A percentile compares a stretch with the other conserved stretches of the same genome.
These are phyloP conservation scores for Platycercus adscitus DNA, from an alignment of 2,113 vertebrate genomes.

Conservation along the genomic window DNA sequence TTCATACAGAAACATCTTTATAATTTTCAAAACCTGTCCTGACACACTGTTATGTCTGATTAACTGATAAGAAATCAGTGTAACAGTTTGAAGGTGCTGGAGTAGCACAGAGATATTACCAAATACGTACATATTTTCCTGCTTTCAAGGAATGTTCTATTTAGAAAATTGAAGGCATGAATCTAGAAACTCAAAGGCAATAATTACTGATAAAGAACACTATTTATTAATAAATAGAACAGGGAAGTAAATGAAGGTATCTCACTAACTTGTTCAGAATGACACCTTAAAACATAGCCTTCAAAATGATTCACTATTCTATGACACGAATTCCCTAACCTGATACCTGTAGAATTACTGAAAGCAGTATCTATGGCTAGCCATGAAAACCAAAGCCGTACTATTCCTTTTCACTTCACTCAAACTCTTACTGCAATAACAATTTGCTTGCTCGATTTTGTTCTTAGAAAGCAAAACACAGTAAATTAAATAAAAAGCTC, in stretches of 20 bases:
- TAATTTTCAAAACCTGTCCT: not conserved
- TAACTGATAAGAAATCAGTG: not conserved
- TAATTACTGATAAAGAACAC: not conserved
- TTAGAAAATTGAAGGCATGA: conserved; percentile 23
- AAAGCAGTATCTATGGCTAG: not conserved
- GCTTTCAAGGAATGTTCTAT: not conserved
- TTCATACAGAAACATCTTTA: not conserved
- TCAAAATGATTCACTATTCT: not conserved
- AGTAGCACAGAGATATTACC: not conserved
- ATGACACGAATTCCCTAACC: not conserved
- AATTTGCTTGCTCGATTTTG: not conserved
- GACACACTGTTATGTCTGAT: not conserved
- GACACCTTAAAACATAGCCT: not conserved
- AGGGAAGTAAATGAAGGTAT: not conserved
- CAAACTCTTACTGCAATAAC: not conserved
- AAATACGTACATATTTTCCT: not conserved
- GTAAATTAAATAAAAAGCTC: not conserved
- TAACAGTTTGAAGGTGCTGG: not conserved
- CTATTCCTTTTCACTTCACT: not conserved
- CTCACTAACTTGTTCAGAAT: not conserved
- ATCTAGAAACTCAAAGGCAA: not conserved
- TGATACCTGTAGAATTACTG: not conserved
- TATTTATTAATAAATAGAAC: not conserved
- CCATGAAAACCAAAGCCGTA: not conserved
- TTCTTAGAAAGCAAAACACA: not conserved